These are phyloP conservation scores for Tringa solitaria DNA, from an alignment of 2,113 vertebrate genomes.

Conservation along the genomic window DNA sequence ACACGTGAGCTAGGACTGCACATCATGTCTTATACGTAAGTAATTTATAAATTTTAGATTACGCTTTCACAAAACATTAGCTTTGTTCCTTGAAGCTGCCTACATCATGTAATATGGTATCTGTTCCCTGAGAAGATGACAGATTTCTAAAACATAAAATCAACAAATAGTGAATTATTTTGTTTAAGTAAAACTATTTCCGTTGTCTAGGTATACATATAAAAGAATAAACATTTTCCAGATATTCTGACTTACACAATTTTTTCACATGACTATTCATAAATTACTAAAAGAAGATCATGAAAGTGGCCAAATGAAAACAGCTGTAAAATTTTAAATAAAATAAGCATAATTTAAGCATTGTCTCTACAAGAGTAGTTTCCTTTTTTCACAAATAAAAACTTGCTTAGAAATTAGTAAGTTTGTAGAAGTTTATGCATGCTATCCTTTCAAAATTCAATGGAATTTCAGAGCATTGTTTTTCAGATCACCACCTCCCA, in stretches of 20 bases:
- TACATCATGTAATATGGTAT: neutral
- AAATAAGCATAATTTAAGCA: neutral
- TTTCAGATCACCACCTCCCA: neutral
- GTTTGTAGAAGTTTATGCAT: neutral
- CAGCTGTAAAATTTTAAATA: neutral
- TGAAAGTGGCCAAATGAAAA: neutral
- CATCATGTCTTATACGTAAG: neutral
- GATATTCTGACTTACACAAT: neutral
- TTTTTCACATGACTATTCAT: neutral
- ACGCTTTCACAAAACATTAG: neutral
- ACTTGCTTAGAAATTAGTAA: neutral
- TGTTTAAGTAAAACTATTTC: neutral
- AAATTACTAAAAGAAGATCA: neutral
- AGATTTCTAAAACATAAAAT: conserved; percentile 7
- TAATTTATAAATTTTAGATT: neutral
- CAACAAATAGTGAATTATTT: neutral
- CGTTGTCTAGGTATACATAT: neutral
- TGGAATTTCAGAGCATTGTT: neutral
- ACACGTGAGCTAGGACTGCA: neutral
- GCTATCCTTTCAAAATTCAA: neutral
- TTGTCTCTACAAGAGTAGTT: neutral
- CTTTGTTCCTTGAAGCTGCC: neutral
- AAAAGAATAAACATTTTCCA: neutral
- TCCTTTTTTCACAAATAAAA: neutral
- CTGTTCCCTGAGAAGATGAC: neutral